Conservation (phyloP, 2,113 vertebrate species). For the Agelaius tricolor region DNA sequence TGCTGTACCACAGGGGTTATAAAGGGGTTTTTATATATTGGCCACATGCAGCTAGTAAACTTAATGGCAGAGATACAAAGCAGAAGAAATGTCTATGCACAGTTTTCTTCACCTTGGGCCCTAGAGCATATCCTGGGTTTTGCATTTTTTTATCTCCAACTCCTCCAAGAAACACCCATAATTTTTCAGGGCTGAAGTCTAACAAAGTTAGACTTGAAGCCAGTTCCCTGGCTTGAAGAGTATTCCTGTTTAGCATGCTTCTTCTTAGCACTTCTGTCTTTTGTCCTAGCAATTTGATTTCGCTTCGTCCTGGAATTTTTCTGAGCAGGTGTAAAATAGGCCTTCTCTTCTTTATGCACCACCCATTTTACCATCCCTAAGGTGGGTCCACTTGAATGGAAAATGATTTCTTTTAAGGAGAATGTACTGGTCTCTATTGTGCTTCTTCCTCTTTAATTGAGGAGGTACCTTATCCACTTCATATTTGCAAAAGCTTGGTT, state of each 20-base stretch:
- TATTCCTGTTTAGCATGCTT: not conserved
- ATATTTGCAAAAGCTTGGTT: not conserved
- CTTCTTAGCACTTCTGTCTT: not conserved
- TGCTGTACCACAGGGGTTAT: not conserved
- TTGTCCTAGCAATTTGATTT: not conserved
- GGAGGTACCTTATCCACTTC: not conserved
- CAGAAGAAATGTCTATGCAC: not conserved
- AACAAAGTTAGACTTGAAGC: not conserved
- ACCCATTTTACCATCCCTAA: not conserved
- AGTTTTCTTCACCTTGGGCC: not conserved
- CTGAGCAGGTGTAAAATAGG: not conserved
- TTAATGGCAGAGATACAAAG: not conserved
- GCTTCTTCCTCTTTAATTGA: not conserved
- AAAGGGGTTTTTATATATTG: not conserved
- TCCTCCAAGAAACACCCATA: not conserved
- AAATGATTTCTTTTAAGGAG: not conserved
- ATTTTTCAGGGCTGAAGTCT: not conserved
- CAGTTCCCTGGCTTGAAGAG: not conserved
- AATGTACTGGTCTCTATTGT: not conserved
- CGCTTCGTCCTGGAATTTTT: not conserved
- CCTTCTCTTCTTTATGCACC: not conserved
- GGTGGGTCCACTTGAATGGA: not conserved
- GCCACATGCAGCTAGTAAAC: not conserved
- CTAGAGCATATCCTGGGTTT: not conserved
- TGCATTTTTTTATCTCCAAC: not conserved